Evolutionary conservation across 2,888 invertebrate species (phyloP).

Genomic region (Scelioninae gen. 2): DNA sequence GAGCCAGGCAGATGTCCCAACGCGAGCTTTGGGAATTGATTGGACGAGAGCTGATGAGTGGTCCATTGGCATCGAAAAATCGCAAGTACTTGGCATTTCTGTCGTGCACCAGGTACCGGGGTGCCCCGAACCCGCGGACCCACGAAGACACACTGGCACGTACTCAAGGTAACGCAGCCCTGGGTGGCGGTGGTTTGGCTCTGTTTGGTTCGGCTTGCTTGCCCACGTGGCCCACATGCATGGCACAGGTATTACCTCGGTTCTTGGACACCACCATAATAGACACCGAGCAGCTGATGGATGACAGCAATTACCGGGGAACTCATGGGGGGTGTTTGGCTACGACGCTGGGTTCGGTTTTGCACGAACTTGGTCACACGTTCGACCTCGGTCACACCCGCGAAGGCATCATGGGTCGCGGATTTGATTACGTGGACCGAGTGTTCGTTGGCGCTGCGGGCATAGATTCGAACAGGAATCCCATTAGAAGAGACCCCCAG

Average conservation of each 20-base stretch:
- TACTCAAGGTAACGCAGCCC: slow-evolving; percentile 89
- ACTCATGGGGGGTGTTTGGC: slow-evolving; percentile 92
- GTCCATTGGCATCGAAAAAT: slow-evolving; percentile 75
- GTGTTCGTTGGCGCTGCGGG: slow-evolving; percentile 83
- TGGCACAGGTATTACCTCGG: slow-evolving; percentile 81
- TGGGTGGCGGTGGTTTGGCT: slow-evolving; percentile 94
- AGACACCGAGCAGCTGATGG: slow-evolving; percentile 85
- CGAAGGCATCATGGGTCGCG: slow-evolving; percentile 94
- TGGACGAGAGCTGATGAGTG: slow-evolving; percentile 88
- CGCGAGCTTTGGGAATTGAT: slow-evolving; percentile 90
- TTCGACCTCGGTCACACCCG: slow-evolving; percentile 95
- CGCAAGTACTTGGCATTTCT: slow-evolving; percentile 93
- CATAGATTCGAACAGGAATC: slow-evolving; percentile 79
- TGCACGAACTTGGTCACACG: slow-evolving; percentile 95
- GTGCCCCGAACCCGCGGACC: slow-evolving; percentile 80
- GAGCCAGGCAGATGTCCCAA: slow-evolving; percentile 84
- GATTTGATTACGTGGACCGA: slow-evolving; percentile 88
- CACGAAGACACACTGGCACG: slow-evolving; percentile 83
- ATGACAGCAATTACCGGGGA: slow-evolving; percentile 93
- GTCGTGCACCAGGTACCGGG: slow-evolving; percentile 88
- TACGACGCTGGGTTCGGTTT: slow-evolving; percentile 91
- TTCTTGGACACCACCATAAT: slow-evolving; percentile 81
- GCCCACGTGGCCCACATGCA: slow-evolving; percentile 89
- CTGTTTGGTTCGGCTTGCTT: slow-evolving; percentile 93
- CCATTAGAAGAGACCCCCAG: slow-evolving; percentile 78